A percentile compares a stretch with the other conserved stretches of the same genome.
phyloP scores from a whole-genome alignment of 2,797 vertebrate species.

The Bryconaethiops microstoma region DNA sequence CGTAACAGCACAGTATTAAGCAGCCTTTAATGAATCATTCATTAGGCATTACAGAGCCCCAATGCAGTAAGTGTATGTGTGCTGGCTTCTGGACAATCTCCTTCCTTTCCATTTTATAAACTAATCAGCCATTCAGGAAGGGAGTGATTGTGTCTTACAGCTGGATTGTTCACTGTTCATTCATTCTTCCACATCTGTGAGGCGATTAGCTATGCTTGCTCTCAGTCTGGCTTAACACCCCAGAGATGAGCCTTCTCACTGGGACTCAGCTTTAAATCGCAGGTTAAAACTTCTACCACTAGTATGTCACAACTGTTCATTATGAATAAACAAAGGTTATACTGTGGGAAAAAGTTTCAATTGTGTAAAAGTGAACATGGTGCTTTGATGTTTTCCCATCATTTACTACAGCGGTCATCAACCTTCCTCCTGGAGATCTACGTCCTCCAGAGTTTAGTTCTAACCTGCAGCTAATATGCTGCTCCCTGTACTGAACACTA shows the following conservation, averaged over 20 bases:
- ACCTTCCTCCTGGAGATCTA: no score
- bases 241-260: not conserved
- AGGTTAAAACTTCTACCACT: not conserved
- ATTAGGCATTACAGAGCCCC: slow-evolving; percentile 67
- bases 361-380: no score
- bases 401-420: no score
- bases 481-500: no score
- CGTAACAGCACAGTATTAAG: slow-evolving; percentile 36
- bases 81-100: slow-evolving; percentile 47
- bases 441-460: no score
- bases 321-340: no score
- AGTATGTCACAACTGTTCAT: no score
- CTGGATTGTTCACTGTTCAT: not conserved
- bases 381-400: no score
- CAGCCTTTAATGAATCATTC: slow-evolving; percentile 67
- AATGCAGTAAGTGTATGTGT: slow-evolving; percentile 50
- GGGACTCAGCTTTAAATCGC: not conserved
- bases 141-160: not conserved
- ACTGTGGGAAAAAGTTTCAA: no score
- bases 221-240: not conserved
- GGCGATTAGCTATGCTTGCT: not conserved
- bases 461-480: no score
- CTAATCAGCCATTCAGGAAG: slow-evolving; percentile 53
- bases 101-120: slow-evolving; percentile 39
- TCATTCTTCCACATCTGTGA: slow-evolving; percentile 4